Evolutionary conservation across 2,113 vertebrate genomes (phyloP), one percentile per base, ranked within the genome.

Genomic region (Macroglossus sobrinus): DNA sequence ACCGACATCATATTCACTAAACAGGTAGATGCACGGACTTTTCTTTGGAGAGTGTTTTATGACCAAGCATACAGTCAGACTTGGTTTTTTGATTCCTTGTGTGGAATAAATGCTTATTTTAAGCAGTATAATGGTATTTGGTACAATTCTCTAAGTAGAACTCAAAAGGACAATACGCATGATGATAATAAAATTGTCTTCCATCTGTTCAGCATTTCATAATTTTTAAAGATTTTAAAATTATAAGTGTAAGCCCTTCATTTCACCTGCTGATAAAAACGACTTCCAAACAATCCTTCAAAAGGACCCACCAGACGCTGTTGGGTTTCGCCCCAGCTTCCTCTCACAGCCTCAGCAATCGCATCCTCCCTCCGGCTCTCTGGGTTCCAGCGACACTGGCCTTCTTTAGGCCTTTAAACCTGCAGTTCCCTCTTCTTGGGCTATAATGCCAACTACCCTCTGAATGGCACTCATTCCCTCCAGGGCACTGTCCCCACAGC

Each of bases 21-120:
- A 38, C 5, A 81, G 66, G 43, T 59, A 12, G 66, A 47, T 12
- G 2, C 26, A 55, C 14, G 63, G 30, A 26, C 47, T 89, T 72
- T 55, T n/a, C 66, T 92, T 61, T 85, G 78, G 72, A 50, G 61
- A 71, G 24, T 47, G 50, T 66, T 94, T 97, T 66, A 94, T 61
- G 68, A 94, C 12, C 18, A 11, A 74, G 24, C 0, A 19, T 38
- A 94, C 1, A 72, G 68, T 19, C 40, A 59, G 21, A 22, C 19
- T 16, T 66, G 64, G 63, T 50, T 72, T 55, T 82, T 81, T 87
- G 55, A 68, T 91, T 82, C 53, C 47, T 19, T 79, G 19, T 66
- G 38, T 76, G 30, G 53, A 92, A 76, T 43, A 71, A 81, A 86
- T 71, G 38, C 33, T 90, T 43, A 21, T 86, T 69, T 57, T 64